Percentiles rank a stretch among this genome's conserved stretches.
phyloP scores from a whole-genome alignment of 1,140 invertebrate species.

The Drosophila dunni region DNA sequence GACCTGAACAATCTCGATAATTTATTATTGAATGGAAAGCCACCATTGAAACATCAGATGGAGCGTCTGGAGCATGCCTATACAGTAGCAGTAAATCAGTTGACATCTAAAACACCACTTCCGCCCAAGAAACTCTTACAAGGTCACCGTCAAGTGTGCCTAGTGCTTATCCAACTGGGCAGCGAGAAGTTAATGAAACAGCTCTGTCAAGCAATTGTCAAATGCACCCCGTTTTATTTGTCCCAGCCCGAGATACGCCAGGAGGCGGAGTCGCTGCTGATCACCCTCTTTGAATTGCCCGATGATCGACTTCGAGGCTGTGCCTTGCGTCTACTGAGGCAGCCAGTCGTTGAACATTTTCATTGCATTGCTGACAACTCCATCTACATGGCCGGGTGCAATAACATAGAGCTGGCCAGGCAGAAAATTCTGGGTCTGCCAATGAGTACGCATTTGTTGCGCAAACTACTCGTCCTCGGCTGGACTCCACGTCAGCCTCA shows the following conservation, averaged over 20 bases:
- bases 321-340: slow-evolving; percentile 39
- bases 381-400: slow-evolving; percentile 52
- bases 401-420: slow-evolving; percentile 42
- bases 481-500: slow-evolving; percentile 10
- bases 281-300: slow-evolving; percentile 47
- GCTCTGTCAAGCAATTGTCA: slow-evolving; percentile 53
- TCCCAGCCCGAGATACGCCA: slow-evolving; percentile 23
- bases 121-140: slow-evolving; percentile 16
- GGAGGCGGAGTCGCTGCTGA: slow-evolving; percentile 52
- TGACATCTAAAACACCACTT: not conserved
- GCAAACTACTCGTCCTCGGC: slow-evolving; percentile 46
- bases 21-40: not conserved
- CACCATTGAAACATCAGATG: slow-evolving; percentile 9
- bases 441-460: slow-evolving; percentile 51
- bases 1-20: slow-evolving; percentile 5
- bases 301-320: slow-evolving; percentile 29
- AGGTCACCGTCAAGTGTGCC: slow-evolving; percentile 30
- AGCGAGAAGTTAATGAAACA: slow-evolving; percentile 48
- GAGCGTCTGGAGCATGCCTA: slow-evolving; percentile 33
- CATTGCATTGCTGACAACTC: slow-evolving; percentile 60
- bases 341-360: slow-evolving; percentile 53
- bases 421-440: slow-evolving; percentile 69
- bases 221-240: slow-evolving; percentile 47
- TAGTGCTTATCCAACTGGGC: slow-evolving; percentile 56
- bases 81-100: slow-evolving; percentile 32